Evolutionary conservation across 2,113 vertebrate genomes (phyloP).

Genomic region (Acrocephalus kingi): DNA sequence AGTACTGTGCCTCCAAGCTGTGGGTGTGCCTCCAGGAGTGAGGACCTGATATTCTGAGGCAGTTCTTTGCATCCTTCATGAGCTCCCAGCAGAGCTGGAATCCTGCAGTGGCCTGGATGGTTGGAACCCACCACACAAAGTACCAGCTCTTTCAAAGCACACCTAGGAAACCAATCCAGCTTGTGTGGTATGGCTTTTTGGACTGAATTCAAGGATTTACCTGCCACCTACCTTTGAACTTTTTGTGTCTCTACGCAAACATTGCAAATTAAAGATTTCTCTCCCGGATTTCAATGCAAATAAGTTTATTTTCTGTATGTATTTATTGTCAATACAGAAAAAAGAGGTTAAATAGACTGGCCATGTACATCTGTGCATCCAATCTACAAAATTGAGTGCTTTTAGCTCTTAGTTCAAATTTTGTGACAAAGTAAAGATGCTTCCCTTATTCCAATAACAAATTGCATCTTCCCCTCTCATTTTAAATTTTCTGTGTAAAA

Average conservation of each 20-base stretch:
- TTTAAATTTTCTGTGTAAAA: background rate
- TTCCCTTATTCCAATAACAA: background rate
- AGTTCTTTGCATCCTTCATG: accelerated
- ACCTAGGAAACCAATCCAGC: accelerated
- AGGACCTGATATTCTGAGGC: background rate
- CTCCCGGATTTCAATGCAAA: background rate
- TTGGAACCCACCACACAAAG: accelerated
- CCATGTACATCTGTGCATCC: background rate
- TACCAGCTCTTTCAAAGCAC: background rate
- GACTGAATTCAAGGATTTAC: background rate
- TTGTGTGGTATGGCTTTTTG: background rate
- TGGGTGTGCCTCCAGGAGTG: accelerated
- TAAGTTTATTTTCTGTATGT: background rate
- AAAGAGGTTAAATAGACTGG: background rate
- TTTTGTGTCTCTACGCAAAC: accelerated
- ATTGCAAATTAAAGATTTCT: background rate
- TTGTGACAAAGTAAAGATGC: background rate
- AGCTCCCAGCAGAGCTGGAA: background rate
- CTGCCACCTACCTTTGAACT: background rate
- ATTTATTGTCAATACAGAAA: background rate
- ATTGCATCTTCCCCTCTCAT: background rate
- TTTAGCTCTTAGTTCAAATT: background rate
- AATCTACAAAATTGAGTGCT: accelerated
- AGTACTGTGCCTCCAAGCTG: accelerated
- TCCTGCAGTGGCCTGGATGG: too few species aligned